phyloP scores from a whole-genome alignment of 2,113 vertebrate species.

The Spheniscus mendiculus region DNA sequence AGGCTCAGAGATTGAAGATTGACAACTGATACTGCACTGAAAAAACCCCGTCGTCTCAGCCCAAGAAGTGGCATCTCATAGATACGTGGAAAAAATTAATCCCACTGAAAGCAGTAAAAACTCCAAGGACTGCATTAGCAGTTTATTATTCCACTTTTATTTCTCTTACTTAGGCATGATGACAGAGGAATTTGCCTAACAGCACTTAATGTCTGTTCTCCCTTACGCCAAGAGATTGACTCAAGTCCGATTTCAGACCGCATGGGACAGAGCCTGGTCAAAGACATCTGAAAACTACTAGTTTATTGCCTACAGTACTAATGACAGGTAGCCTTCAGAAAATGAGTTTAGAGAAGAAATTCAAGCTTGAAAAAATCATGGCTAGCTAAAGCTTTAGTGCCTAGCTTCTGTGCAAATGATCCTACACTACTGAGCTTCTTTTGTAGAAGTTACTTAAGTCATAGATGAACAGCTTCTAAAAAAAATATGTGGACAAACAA shows the following conservation, averaged over 20 bases:
- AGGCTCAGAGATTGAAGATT: neutral
- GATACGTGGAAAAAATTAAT: neutral
- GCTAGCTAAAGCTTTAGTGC: neutral
- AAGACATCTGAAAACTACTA: accelerated
- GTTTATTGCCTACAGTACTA: neutral
- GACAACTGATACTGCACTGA: neutral
- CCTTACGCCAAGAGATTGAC: neutral
- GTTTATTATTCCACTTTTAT: neutral
- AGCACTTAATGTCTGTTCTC: accelerated
- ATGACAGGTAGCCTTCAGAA: neutral
- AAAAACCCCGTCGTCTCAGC: too few relatives aligned
- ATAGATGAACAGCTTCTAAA: accelerated
- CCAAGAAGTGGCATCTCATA: neutral
- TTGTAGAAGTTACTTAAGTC: neutral
- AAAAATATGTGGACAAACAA: neutral
- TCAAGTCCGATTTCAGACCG: neutral
- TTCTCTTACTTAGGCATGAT: neutral
- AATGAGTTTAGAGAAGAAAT: neutral
- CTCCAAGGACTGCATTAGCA: neutral
- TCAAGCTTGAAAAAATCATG: neutral
- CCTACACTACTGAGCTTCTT: neutral
- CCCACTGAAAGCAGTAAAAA: neutral
- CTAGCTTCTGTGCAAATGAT: neutral
- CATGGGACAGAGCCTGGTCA: neutral
- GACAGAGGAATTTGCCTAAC: neutral